These are phyloP conservation scores for Xenentodon cancila DNA, from an alignment of 2,797 vertebrate genomes.

Conservation along the genomic window DNA sequence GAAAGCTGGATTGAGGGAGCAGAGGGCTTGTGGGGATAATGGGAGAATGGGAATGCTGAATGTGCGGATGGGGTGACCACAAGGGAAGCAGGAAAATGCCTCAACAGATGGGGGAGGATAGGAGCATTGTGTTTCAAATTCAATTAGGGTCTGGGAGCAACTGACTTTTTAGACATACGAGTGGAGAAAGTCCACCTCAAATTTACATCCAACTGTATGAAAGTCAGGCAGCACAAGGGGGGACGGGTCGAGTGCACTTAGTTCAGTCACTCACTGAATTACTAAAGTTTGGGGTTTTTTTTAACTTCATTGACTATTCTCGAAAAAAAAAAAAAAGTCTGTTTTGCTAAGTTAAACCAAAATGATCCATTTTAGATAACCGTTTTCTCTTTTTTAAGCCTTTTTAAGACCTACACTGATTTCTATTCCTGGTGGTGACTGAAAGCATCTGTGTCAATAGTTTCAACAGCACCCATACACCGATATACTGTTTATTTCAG, in stretches of 20 bases:
- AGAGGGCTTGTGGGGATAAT: constrained; percentile 45
- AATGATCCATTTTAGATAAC: neutral
- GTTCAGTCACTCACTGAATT: neutral
- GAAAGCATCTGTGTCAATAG: too few relatives aligned
- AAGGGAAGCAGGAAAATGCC: constrained; percentile 58
- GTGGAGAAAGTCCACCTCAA: neutral
- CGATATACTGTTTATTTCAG: too few relatives aligned
- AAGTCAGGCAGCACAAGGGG: neutral
- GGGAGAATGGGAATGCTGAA: constrained; percentile 62
- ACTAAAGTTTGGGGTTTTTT: neutral
- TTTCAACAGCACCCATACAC: too few relatives aligned
- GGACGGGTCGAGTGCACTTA: neutral
- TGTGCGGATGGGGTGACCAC: constrained; percentile 57
- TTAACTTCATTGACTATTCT: too few relatives aligned
- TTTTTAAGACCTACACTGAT: too few relatives aligned
- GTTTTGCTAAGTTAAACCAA: neutral
- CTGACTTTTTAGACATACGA: constrained; percentile 21
- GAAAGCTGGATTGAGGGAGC: constrained; percentile 41
- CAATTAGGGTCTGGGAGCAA: constrained; percentile 36
- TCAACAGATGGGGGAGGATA: constrained; percentile 56
- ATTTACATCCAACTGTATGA: neutral
- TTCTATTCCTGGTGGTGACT: too few relatives aligned
- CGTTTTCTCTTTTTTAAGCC: neutral
- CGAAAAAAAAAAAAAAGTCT: neutral
- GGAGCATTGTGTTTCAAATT: constrained; percentile 25